Conservation (phyloP, 2,113 vertebrate species). For the Triplophysa tibetana region DNA sequence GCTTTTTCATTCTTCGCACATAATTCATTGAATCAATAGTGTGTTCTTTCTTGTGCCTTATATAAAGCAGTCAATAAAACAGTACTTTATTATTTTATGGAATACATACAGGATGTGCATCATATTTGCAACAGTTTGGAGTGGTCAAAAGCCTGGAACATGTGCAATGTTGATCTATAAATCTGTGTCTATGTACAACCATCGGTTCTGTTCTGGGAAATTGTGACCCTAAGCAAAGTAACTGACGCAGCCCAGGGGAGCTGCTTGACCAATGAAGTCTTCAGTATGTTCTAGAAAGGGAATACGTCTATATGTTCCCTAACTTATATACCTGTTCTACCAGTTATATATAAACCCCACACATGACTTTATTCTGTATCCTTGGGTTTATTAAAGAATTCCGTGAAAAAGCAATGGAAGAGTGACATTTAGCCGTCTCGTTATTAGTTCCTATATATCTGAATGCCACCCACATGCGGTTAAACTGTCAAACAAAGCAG, state of each 20-base stretch:
- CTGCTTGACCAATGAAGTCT: conserved; percentile 59
- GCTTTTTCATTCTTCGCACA: too few species aligned
- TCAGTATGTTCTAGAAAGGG: conserved; percentile 62
- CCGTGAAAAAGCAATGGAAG: conserved; percentile 53
- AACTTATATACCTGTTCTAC: conserved; percentile 9
- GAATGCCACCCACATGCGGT: not conserved
- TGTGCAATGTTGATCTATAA: not conserved
- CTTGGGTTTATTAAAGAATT: conserved; percentile 72
- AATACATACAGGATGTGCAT: too few species aligned
- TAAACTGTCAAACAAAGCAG: not conserved
- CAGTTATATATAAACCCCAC: conserved; percentile 71
- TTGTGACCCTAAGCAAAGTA: conserved; percentile 11
- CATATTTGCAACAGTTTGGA: not conserved
- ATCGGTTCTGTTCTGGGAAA: not conserved
- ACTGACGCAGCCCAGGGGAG: conserved; percentile 27
- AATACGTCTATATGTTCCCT: conserved; percentile 61
- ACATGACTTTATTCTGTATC: conserved; percentile 67
- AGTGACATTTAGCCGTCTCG: conserved; percentile 66
- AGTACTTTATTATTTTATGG: too few species aligned
- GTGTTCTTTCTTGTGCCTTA: too few species aligned
- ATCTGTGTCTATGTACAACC: conserved; percentile 7
- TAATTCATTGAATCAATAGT: too few species aligned
- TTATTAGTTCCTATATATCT: conserved; percentile 18
- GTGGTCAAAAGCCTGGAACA: not conserved
- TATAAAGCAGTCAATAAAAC: too few species aligned